These are phyloP conservation scores for Diarsia rubi DNA, from an alignment of 2,888 invertebrate species.

Conservation along the genomic window DNA sequence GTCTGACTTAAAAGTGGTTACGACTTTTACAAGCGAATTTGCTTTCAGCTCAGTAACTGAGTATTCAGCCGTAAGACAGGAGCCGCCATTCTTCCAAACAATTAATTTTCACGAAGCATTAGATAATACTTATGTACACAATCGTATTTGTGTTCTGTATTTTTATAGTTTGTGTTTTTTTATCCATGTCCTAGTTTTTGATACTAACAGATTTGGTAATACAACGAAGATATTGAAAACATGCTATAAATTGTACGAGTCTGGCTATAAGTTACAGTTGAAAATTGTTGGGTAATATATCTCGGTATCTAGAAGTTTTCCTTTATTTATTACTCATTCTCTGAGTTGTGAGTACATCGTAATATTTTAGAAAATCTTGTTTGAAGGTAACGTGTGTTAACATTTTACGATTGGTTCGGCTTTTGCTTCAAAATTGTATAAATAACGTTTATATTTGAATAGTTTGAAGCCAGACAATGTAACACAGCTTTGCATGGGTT, in stretches of 20 bases:
- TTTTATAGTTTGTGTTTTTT: conserved; percentile 65
- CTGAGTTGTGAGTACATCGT: conserved; percentile 38
- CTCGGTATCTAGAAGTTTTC: conserved; percentile 53
- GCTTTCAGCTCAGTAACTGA: not conserved
- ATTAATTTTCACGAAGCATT: conserved; percentile 82
- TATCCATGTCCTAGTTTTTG: conserved; percentile 49
- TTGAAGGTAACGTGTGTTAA: conserved; percentile 9
- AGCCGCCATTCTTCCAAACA: conserved; percentile 78
- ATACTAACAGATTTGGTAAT: conserved; percentile 54
- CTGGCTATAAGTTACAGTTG: conserved; percentile 47
- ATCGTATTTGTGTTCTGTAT: conserved; percentile 70
- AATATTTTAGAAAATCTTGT: conserved; percentile 44
- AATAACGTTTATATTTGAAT: not conserved
- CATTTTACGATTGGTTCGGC: conserved; percentile 9
- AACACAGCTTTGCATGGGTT: not conserved
- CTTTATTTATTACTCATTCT: conserved; percentile 57
- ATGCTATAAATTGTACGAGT: conserved; percentile 54
- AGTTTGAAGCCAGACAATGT: not conserved
- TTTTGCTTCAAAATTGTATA: not conserved
- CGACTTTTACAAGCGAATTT: too few species aligned
- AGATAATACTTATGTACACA: conserved; percentile 74
- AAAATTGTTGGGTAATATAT: conserved; percentile 58
- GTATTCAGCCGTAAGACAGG: conserved; percentile 68
- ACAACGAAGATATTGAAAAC: conserved; percentile 53
- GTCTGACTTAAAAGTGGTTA: too few species aligned